These are phyloP conservation scores for Caenorhabditis briggsae DNA, from an alignment of 1,140 invertebrate species.

Conservation along the genomic window DNA sequence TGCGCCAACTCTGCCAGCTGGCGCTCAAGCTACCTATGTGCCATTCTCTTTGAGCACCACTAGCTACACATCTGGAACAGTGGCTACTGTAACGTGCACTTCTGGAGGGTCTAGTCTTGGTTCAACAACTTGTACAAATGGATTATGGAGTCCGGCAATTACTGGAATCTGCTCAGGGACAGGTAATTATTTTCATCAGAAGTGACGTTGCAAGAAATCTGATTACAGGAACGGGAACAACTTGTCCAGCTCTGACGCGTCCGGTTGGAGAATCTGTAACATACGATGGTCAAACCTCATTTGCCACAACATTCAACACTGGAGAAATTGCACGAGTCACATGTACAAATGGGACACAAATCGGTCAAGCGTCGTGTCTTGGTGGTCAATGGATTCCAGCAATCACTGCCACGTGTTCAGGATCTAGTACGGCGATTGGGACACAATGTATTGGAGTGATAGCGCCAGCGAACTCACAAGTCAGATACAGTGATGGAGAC, in stretches of 20 bases:
- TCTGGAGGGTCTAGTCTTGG: constrained; percentile 10
- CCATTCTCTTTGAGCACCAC: constrained; percentile 13
- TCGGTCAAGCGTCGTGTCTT: constrained; percentile 14
- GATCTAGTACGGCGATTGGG: constrained; percentile 14
- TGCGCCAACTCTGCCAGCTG: constrained; percentile 10
- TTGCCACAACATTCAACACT: constrained; percentile 28
- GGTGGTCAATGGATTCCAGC: constrained; percentile 22
- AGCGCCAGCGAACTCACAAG: not conserved
- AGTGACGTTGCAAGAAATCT: not conserved
- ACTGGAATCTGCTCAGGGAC: constrained; percentile 9
- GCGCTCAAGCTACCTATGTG: constrained; percentile 30
- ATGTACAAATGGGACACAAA: constrained; percentile 35
- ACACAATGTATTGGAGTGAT: constrained; percentile 30
- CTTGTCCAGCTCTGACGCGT: not conserved
- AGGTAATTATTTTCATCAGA: not conserved
- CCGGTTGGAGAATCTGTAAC: constrained; percentile 14
- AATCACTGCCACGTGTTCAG: constrained; percentile 3
- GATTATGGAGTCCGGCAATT: constrained; percentile 33
- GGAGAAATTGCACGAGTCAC: constrained; percentile 35
- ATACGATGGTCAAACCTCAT: not conserved
- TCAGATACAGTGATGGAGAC: not conserved
- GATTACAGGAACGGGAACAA: constrained; percentile 4
- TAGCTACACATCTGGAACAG: constrained; percentile 31
- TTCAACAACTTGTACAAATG: constrained; percentile 16
- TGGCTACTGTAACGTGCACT: constrained; percentile 9